Evolutionary conservation across 2,797 vertebrate genomes (phyloP).

Genomic region (Strix occidentalis): DNA sequence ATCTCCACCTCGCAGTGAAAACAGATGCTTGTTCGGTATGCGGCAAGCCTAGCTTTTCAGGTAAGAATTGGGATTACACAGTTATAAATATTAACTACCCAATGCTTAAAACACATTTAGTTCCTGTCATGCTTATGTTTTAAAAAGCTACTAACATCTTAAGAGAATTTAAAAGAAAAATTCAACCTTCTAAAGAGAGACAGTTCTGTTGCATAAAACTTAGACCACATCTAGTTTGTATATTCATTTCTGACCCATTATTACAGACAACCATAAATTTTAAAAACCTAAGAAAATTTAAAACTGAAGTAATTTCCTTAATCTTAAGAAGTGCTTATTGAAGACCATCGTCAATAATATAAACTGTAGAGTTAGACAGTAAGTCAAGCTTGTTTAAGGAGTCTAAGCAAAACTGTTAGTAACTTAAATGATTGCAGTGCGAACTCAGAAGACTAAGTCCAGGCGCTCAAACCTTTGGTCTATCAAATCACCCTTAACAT

Average conservation of each 20-base stretch:
- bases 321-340: neutral
- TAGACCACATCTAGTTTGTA: neutral
- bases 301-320: neutral
- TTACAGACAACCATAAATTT: neutral
- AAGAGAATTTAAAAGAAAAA: neutral
- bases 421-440: neutral
- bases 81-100: neutral
- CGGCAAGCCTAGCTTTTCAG: conserved; percentile 84
- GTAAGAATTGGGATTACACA: neutral
- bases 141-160: neutral
- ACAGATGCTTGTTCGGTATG: conserved; percentile 90
- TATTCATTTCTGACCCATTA: neutral
- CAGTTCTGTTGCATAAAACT: neutral
- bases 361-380: neutral
- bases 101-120: neutral
- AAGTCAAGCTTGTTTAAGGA: neutral
- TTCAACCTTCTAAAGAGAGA: neutral
- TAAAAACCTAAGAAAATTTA: neutral
- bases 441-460: neutral
- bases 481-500: neutral
- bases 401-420: neutral
- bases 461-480: neutral
- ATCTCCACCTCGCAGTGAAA: conserved; percentile 88
- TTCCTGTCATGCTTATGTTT: neutral
- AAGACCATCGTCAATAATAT: neutral